Conservation (phyloP, 2,797 vertebrate genomes). For the Tenualosa ilisha region DNA sequence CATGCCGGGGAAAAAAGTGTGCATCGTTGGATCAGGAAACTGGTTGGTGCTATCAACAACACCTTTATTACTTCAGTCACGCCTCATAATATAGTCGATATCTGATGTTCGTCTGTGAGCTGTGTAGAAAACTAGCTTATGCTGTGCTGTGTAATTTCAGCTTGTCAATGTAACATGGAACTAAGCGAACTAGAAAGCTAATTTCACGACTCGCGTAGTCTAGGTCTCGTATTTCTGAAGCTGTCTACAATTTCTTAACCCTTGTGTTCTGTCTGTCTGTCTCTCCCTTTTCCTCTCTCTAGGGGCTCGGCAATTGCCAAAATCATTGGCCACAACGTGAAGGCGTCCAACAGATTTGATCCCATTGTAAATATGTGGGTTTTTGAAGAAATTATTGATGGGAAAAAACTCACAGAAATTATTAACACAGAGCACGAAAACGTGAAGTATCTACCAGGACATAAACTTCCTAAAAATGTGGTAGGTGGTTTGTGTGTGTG, state of each 20-base stretch:
- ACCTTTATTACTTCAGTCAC: not conserved
- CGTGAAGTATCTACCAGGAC: slow-evolving; percentile 80
- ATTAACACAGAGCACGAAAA: slow-evolving; percentile 85
- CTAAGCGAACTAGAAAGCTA: too few species aligned
- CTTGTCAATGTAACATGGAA: too few species aligned
- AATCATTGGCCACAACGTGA: slow-evolving; percentile 80
- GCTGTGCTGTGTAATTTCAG: too few species aligned
- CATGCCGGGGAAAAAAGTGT: slow-evolving; percentile 2
- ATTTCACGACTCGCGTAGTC: too few species aligned
- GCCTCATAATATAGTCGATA: not conserved
- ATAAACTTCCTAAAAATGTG: slow-evolving; percentile 79
- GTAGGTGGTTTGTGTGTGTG: slow-evolving; percentile 71
- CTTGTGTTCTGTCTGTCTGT: not conserved
- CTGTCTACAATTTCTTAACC: too few species aligned
- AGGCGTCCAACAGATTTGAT: slow-evolving; percentile 75
- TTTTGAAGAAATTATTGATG: slow-evolving; percentile 77
- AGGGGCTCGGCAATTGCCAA: slow-evolving; percentile 84
- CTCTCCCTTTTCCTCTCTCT: slow-evolving; percentile 22
- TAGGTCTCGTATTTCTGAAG: too few species aligned
- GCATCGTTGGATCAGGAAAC: slow-evolving; percentile 18
- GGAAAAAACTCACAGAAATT: slow-evolving; percentile 78
- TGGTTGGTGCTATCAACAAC: not conserved
- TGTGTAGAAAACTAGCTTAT: not conserved
- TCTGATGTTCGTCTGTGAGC: not conserved
- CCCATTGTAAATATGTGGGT: slow-evolving; percentile 83